A percentile compares a stretch with the other conserved stretches of the same genome.
phyloP scores from a whole-genome alignment of 1,140 invertebrate species.

The Schlechtendalia chinensis region DNA sequence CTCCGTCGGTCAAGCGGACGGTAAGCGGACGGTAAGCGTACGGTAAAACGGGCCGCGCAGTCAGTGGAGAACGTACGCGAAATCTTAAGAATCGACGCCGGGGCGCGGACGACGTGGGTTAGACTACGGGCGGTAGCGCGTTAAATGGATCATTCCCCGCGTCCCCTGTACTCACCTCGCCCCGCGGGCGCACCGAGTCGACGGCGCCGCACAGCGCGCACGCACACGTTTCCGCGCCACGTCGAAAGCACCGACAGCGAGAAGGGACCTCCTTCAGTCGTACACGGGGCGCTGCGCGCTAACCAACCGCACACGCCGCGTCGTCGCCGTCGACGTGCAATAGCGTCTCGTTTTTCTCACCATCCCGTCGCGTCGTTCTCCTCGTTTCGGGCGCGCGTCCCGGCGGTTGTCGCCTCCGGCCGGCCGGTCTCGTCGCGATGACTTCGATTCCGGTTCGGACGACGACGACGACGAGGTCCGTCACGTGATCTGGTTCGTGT shows the following conservation, averaged over 20 bases:
- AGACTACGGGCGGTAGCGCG: no score
- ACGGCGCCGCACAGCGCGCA: not conserved
- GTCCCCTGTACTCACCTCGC: no score
- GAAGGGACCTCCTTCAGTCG: not conserved
- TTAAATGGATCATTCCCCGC: no score
- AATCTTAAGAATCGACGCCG: no score
- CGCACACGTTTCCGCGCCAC: not conserved
- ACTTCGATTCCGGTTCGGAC: not conserved
- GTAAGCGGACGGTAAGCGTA: no score
- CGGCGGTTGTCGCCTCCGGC: not conserved
- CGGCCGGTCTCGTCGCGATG: not conserved
- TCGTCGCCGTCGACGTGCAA: not conserved
- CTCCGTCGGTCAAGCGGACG: no score
- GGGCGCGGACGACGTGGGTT: no score
- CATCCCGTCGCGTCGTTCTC: not conserved
- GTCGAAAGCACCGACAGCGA: not conserved
- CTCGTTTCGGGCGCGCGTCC: not conserved
- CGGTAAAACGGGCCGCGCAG: no score
- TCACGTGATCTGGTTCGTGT: no score
- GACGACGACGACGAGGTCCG: not conserved
- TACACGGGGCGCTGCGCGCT: constrained; percentile 15
- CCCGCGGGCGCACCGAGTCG: no score
- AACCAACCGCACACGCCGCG: not conserved
- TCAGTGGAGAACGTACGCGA: no score
- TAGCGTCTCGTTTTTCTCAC: not conserved